Evolutionary conservation across 2,888 invertebrate species (phyloP).

Genomic region (Athalia circularis): DNA sequence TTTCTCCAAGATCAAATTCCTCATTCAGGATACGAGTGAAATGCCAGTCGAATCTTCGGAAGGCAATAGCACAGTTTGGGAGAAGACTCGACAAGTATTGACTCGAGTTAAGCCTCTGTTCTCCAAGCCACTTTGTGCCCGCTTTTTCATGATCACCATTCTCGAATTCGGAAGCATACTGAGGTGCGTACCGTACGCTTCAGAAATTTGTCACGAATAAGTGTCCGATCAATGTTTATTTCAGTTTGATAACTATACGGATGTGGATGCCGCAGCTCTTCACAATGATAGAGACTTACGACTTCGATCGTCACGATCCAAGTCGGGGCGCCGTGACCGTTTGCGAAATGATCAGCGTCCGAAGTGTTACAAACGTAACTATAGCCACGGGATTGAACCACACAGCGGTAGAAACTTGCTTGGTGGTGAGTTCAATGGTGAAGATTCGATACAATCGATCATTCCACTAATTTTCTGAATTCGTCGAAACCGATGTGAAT

Average conservation of each 20-base stretch:
- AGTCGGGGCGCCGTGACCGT: constrained; percentile 42
- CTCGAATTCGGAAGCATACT: constrained; percentile 30
- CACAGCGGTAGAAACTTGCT: constrained; percentile 1
- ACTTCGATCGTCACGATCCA: constrained; percentile 1
- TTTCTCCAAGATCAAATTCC: constrained; percentile 10
- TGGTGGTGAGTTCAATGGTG: constrained; percentile 13
- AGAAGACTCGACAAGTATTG: constrained; percentile 20
- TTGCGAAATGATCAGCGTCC: constrained; percentile 45
- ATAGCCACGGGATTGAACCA: background rate
- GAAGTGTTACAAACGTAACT: background rate
- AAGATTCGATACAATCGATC: background rate
- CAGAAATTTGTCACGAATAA: too few species aligned
- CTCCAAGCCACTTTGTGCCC: background rate
- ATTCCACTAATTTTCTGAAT: background rate
- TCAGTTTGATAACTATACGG: constrained; percentile 49
- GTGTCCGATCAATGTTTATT: too few species aligned
- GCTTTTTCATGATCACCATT: constrained; percentile 22
- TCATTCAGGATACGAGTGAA: constrained; percentile 2
- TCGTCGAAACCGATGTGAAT: too few species aligned
- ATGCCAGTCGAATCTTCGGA: constrained; percentile 68
- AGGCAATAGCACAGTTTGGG: background rate
- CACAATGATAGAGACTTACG: constrained; percentile 49
- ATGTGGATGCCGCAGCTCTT: constrained; percentile 54
- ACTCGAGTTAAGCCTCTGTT: constrained; percentile 26
- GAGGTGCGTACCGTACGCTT: background rate